Base-by-base conservation (phyloP, 2,888 invertebrate species). In the Andrena fulva region DNA sequence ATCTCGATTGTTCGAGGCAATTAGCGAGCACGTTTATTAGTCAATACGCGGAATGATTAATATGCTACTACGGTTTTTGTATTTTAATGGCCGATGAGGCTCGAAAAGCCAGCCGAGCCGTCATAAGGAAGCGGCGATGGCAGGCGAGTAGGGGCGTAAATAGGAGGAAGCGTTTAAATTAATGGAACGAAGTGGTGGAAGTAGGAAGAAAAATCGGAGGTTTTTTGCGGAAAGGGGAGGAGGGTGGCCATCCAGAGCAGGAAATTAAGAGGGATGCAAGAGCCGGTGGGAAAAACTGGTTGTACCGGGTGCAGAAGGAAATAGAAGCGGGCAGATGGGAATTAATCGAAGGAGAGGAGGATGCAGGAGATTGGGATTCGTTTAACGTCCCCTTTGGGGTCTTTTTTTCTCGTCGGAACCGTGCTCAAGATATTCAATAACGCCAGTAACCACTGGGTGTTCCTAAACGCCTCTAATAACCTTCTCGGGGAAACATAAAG, bases 121-220 rank as follows among this genome's bases (percentile, higher is more conserved):
- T 31, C 50, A 70, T 54, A 67, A 77, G 70, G 54, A 80, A 80
- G 52, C 42, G 52, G 42, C 48, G 60, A 60, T 4, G 10, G 29
- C 8, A 52, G 56, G 29, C 33, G 24, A 33, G 33, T 12, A 7
- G 42, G 35, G 67, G 27, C 54, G 71, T 62, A 71, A 67, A 33
- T 42, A 54, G 62, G 42, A 67, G 71, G 78, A 80, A 80, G 67
- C 71, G 54, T 77, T 78, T 67, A 56, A 54, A 67, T 67, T 77
- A 68, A 80, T 80, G 54, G 71, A 33, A 68, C 54, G 62, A 71
- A 54, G 54, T 12, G 75, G 48, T 75, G 78, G 68, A 63, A 68
- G 54, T 35, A 27, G 12, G 42, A 16, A 20, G 62, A 63, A 63
- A 69, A 16, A 48, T 52, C 6, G 0, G 7, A 20, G 62, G 16